These are phyloP conservation scores for Margaritifera margaritifera DNA, from an alignment of 2,888 invertebrate genomes.

Conservation along the genomic window DNA sequence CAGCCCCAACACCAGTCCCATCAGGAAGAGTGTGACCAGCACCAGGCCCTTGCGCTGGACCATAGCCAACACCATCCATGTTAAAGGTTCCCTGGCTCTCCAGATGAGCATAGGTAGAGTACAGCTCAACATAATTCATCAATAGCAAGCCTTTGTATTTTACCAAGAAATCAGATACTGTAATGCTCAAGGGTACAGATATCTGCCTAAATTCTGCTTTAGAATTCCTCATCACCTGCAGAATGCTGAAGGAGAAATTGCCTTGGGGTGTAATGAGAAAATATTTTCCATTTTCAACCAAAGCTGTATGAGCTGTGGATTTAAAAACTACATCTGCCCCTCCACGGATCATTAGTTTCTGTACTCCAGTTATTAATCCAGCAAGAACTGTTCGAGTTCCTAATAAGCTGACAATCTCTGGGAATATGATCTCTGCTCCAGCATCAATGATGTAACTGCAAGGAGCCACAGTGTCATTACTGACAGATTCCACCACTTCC, in stretches of 20 bases:
- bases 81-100: slow-evolving; percentile 56
- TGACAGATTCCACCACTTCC: slow-evolving; percentile 53
- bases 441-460: slow-evolving; percentile 55
- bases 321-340: slow-evolving; percentile 51
- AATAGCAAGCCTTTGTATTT: slow-evolving; percentile 51
- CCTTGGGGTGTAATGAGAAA: slow-evolving; percentile 52
- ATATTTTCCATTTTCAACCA: slow-evolving; percentile 52
- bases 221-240: slow-evolving; percentile 48
- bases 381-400: slow-evolving; percentile 54
- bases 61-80: slow-evolving; percentile 48
- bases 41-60: slow-evolving; percentile 45
- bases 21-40: slow-evolving; percentile 36
- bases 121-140: slow-evolving; percentile 49
- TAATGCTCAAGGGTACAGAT: slow-evolving; percentile 35
- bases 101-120: slow-evolving; percentile 45
- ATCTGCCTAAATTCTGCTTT: slow-evolving; percentile 51
- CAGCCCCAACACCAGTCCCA: slow-evolving; percentile 46
- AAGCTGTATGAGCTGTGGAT: slow-evolving; percentile 52
- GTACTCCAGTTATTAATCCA: slow-evolving; percentile 53
- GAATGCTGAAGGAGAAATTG: slow-evolving; percentile 51
- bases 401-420: slow-evolving; percentile 46
- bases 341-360: slow-evolving; percentile 44
- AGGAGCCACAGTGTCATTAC: slow-evolving; percentile 54
- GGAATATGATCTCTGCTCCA: slow-evolving; percentile 49
- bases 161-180: slow-evolving; percentile 45